Conservation (phyloP, 1,140 invertebrate species). For the Telenomus remus region DNA sequence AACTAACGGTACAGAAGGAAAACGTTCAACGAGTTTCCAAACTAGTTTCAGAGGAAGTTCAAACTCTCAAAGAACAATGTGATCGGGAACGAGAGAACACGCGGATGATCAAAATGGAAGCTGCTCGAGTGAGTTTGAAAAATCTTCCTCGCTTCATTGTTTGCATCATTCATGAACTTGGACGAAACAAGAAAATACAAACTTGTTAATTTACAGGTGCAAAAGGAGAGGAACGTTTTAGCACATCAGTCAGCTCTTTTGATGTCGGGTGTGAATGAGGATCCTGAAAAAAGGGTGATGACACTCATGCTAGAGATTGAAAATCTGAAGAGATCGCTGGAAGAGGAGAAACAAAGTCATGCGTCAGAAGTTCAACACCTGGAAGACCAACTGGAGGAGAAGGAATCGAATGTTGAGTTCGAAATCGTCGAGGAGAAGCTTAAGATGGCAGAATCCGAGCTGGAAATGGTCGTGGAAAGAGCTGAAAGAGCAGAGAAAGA, state of each 20-base stretch:
- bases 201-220: conserved; percentile 6
- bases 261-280: conserved; percentile 78
- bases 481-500: conserved; percentile 79
- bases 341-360: conserved; percentile 78
- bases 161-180: not conserved
- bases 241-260: conserved; percentile 75
- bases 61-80: conserved; percentile 77
- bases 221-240: conserved; percentile 37
- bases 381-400: conserved; percentile 81
- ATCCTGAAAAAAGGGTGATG: conserved; percentile 75
- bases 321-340: conserved; percentile 77
- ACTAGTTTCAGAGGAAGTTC: conserved; percentile 79
- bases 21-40: conserved; percentile 80
- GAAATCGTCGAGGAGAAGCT: conserved; percentile 83
- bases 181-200: conserved; percentile 4
- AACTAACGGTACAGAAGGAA: conserved; percentile 77
- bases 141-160: not conserved
- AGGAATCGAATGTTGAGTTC: conserved; percentile 80
- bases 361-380: conserved; percentile 76
- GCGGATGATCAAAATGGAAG: conserved; percentile 73
- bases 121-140: conserved; percentile 66
- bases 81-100: conserved; percentile 79
- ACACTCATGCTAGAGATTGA: conserved; percentile 80
- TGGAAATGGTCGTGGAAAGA: conserved; percentile 77
- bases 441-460: conserved; percentile 80